Conservation (phyloP, 2,888 invertebrate species). For the Cephus nigrinus region DNA sequence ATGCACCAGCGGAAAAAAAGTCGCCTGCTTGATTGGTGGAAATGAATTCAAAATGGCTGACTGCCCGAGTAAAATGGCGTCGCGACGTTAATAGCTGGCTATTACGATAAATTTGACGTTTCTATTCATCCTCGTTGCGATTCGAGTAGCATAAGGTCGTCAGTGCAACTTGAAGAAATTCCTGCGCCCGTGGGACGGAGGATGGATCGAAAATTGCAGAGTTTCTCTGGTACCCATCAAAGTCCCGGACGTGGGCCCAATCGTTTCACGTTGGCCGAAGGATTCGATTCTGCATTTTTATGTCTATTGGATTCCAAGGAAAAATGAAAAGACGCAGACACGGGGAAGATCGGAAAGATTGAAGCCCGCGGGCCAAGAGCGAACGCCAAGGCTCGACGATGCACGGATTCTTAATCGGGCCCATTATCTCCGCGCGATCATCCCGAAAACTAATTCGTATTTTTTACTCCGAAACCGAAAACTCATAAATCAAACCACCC, state of each 20-base stretch:
- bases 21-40: slow-evolving; percentile 55
- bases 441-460: slow-evolving; percentile 66
- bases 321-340: background rate
- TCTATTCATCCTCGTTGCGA: slow-evolving; percentile 41
- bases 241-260: background rate
- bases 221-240: background rate
- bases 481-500: slow-evolving; percentile 65
- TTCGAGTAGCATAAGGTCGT: background rate
- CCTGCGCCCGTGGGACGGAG: background rate
- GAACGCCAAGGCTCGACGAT: background rate
- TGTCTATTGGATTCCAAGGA: background rate
- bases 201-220: background rate
- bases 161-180: background rate
- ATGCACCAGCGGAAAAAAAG: slow-evolving; percentile 39
- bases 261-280: background rate
- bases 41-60: slow-evolving; percentile 65
- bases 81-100: slow-evolving; percentile 45
- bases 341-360: background rate
- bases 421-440: slow-evolving; percentile 65
- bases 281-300: background rate
- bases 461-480: slow-evolving; percentile 66
- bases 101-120: slow-evolving; percentile 52
- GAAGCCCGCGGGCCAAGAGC: background rate
- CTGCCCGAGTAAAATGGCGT: slow-evolving; percentile 57
- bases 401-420: slow-evolving; percentile 63